A percentile compares a stretch with the other conserved stretches of the same genome.
Conservation (phyloP, 2,888 invertebrate species). For the Quadroppia sp. region DNA sequence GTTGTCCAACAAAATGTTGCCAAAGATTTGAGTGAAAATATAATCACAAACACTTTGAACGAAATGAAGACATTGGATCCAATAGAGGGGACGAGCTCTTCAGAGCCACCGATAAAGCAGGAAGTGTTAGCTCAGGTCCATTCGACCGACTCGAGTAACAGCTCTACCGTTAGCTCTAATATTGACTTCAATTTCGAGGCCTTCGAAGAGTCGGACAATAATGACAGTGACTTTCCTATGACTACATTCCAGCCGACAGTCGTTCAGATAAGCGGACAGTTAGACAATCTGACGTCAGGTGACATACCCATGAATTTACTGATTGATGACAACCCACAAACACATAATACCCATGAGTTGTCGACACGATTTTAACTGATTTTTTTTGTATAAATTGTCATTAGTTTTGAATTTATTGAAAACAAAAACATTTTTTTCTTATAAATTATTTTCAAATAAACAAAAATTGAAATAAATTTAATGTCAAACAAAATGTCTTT, state of each 20-base stretch:
- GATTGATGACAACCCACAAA: too few species aligned
- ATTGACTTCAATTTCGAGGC: slow-evolving; percentile 16
- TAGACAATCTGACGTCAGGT: too few species aligned
- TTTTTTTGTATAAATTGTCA: background rate
- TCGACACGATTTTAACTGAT: background rate
- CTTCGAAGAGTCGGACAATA: background rate
- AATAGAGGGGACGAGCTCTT: background rate
- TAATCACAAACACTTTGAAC: slow-evolving; percentile 21
- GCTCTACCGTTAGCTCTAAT: slow-evolving; percentile 6
- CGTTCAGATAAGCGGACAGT: background rate
- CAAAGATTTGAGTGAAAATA: background rate
- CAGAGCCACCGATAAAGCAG: too few species aligned
- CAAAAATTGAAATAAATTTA: too few species aligned
- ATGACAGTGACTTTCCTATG: background rate
- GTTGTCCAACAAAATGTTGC: background rate
- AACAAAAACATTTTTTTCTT: too few species aligned
- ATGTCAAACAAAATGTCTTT: too few species aligned
- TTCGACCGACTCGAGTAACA: background rate
- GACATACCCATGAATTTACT: too few species aligned
- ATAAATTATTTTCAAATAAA: too few species aligned
- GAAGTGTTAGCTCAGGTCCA: background rate
- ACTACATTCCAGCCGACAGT: slow-evolving; percentile 15
- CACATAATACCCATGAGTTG: background rate
- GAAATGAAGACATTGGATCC: background rate
- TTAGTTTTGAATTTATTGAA: background rate